These are phyloP conservation scores for Tragelaphus strepsiceros DNA, from an alignment of 2,113 vertebrate species.

Conservation along the genomic window DNA sequence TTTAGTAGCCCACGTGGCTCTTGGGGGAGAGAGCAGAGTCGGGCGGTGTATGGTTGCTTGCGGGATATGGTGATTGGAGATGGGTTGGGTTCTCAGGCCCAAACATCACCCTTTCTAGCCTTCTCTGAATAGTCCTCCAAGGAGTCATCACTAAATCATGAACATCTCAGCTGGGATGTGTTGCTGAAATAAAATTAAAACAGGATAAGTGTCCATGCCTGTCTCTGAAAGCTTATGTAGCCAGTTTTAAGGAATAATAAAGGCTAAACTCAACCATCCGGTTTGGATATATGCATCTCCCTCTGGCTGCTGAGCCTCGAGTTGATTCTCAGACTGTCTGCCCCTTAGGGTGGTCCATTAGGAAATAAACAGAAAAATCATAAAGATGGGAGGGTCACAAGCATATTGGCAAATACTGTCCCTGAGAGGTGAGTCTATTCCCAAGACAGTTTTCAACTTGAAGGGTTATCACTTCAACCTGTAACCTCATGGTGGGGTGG, in stretches of 20 bases:
- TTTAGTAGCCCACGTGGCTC: neutral
- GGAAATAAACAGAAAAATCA: neutral
- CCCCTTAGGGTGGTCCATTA: fast-evolving
- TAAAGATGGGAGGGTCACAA: neutral
- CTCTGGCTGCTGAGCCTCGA: neutral
- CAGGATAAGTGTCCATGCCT: neutral
- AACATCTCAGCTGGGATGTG: neutral
- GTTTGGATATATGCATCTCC: neutral
- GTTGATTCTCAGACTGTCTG: neutral
- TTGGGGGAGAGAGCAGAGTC: too few relatives aligned
- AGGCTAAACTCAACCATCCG: neutral
- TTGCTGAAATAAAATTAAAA: neutral
- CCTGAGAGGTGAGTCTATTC: neutral
- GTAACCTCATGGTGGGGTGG: neutral
- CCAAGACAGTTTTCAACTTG: neutral
- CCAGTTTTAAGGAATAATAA: neutral
- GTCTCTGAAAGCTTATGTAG: neutral
- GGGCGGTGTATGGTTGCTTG: neutral
- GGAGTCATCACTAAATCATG: neutral
- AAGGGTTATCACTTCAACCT: neutral
- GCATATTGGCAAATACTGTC: neutral
- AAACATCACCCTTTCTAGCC: neutral
- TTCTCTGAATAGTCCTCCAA: neutral
- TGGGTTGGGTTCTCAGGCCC: neutral
- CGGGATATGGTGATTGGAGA: neutral